These are phyloP conservation scores for Schizopygopsis malacanthus DNA, from an alignment of 2,797 vertebrate genomes.

Conservation along the genomic window DNA sequence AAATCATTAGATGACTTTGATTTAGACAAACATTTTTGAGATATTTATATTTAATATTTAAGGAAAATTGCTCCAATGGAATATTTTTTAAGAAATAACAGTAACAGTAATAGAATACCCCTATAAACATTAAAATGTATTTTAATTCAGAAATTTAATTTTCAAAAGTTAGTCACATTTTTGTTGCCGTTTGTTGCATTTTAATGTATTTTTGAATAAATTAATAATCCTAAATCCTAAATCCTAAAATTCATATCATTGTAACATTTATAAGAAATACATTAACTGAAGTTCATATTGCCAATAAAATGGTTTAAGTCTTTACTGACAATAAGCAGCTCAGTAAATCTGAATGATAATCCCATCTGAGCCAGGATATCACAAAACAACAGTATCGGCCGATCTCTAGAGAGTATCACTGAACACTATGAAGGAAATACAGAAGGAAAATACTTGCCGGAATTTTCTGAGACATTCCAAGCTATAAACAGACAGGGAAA, in stretches of 20 bases:
- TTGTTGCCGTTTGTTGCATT: not conserved
- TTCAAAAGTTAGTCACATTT: not conserved
- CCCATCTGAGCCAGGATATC: not conserved
- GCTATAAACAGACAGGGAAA: constrained; percentile 40
- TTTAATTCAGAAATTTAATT: not conserved
- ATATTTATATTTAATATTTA: not conserved
- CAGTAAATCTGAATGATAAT: not conserved
- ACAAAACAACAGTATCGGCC: not conserved
- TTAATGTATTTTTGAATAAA: not conserved
- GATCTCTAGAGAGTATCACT: constrained; percentile 15
- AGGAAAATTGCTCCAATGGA: not conserved
- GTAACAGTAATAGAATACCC: not conserved
- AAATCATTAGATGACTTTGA: not conserved
- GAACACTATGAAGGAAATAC: constrained; percentile 66
- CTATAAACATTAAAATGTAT: not conserved
- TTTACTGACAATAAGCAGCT: not conserved
- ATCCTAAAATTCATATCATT: not conserved
- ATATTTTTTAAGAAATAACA: not conserved
- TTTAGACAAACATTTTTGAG: not conserved
- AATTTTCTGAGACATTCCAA: constrained; percentile 80
- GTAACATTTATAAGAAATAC: not conserved
- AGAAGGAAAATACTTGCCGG: constrained; percentile 94
- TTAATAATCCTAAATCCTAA: no score
- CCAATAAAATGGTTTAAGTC: not conserved
- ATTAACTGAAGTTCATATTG: not conserved